phyloP scores from a whole-genome alignment of 2,888 invertebrate species.

The Gymnocheta viridis region DNA sequence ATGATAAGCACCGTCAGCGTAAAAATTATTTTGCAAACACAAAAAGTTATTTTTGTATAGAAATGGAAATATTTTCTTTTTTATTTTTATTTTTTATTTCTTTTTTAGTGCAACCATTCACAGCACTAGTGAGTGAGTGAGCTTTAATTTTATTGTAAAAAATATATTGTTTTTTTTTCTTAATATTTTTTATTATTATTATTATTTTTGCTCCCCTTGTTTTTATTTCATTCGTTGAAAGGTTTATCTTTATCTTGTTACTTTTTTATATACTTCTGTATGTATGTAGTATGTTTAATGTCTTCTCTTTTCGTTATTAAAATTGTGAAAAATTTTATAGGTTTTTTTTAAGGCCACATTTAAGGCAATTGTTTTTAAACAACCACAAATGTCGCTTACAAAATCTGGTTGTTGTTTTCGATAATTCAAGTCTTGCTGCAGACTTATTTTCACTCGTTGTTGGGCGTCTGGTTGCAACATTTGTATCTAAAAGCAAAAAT shows the following conservation, averaged over 20 bases:
- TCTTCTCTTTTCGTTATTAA: slow-evolving; percentile 58
- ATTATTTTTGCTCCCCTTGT: slow-evolving; percentile 1
- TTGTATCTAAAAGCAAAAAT: slow-evolving; percentile 70
- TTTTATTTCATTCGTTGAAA: not conserved
- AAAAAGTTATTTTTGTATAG: not conserved
- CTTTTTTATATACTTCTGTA: not conserved
- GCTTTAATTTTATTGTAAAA: not conserved
- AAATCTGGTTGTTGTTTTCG: slow-evolving; percentile 72
- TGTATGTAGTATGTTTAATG: not conserved
- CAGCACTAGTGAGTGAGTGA: not conserved
- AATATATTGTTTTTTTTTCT: slow-evolving; percentile 24
- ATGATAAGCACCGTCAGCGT: slow-evolving; percentile 60
- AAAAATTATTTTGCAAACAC: slow-evolving; percentile 25
- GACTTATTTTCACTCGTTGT: slow-evolving; percentile 78
- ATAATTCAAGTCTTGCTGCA: slow-evolving; percentile 80
- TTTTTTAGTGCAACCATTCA: not conserved
- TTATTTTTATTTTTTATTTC: not conserved
- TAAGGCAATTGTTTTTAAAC: slow-evolving; percentile 60
- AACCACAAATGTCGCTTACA: slow-evolving; percentile 59
- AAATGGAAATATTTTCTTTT: slow-evolving; percentile 1
- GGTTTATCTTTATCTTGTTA: not conserved
- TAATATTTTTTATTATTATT: not conserved
- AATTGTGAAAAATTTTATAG: slow-evolving; percentile 67
- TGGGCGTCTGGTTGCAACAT: slow-evolving; percentile 75
- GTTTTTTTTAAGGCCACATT: slow-evolving; percentile 66